phyloP scores from a whole-genome alignment of 30 jellyfish, hydroid and myxozoan genomes.

The Morbakka virulenta region DNA sequence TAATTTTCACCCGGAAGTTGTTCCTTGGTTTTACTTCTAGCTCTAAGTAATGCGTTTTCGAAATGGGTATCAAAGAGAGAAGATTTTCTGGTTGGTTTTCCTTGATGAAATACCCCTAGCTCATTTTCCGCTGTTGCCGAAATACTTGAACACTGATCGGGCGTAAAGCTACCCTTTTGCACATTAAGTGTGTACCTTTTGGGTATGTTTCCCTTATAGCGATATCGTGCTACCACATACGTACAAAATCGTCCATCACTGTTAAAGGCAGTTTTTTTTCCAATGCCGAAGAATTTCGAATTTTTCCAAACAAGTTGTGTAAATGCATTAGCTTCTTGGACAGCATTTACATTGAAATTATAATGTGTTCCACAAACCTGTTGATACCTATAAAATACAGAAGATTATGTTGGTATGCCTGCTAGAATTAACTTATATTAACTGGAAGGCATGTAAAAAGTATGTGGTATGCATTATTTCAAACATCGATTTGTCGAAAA shows the following conservation, averaged over 20 bases:
- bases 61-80: too few relatives aligned
- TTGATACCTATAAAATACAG: slow-evolving; percentile 48
- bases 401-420: neutral
- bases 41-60: too few relatives aligned
- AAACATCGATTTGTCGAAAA: too few relatives aligned
- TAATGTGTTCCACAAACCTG: slow-evolving; percentile 64
- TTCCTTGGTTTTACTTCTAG: too few relatives aligned
- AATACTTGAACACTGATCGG: slow-evolving; percentile 27
- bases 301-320: slow-evolving; percentile 84
- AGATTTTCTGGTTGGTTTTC: too few relatives aligned
- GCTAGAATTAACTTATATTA: too few relatives aligned
- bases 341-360: slow-evolving; percentile 41
- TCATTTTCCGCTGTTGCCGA: slow-evolving; percentile 49
- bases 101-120: too few relatives aligned
- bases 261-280: slow-evolving; percentile 49
- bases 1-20: too few relatives aligned
- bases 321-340: slow-evolving; percentile 72
- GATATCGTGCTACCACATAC: slow-evolving; percentile 64
- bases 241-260: slow-evolving; percentile 53
- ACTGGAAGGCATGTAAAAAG: too few relatives aligned
- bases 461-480: too few relatives aligned
- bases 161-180: slow-evolving; percentile 64
- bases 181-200: slow-evolving; percentile 70
- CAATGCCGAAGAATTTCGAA: slow-evolving; percentile 67
- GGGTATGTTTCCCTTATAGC: slow-evolving; percentile 76